Conservation (phyloP, 2,888 invertebrate genomes). For the Teleogryllus oceanicus region DNA sequence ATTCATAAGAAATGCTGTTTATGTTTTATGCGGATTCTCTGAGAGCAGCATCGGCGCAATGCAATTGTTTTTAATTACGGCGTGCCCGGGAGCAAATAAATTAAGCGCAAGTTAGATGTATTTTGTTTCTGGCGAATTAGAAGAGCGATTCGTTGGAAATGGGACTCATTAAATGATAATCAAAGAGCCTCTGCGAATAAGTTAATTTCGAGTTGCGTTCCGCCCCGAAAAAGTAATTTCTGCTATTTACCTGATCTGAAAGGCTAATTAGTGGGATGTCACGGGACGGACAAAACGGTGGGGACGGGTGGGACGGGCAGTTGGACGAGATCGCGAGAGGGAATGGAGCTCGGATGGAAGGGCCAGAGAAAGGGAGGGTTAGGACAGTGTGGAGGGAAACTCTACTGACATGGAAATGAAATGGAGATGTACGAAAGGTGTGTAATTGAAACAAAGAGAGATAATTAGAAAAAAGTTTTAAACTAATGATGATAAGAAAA, state of each 20-base stretch:
- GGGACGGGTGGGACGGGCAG: neutral
- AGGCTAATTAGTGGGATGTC: neutral
- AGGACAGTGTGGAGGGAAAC: too few relatives aligned
- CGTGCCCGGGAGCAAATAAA: neutral
- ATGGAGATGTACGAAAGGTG: too few relatives aligned
- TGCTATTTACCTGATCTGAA: neutral
- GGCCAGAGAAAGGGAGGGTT: neutral
- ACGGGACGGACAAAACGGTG: neutral
- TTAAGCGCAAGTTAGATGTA: neutral
- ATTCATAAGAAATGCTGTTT: neutral
- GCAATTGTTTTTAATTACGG: neutral
- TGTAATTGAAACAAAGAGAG: too few relatives aligned
- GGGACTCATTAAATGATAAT: neutral
- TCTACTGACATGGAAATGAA: too few relatives aligned
- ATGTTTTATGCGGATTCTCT: neutral
- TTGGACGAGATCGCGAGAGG: neutral
- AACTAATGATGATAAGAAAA: too few relatives aligned
- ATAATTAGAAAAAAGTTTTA: too few relatives aligned
- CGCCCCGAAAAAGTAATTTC: neutral
- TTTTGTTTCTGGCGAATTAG: neutral
- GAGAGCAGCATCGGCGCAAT: neutral
- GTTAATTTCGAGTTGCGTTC: neutral
- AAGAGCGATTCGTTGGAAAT: too few relatives aligned
- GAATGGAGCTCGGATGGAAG: neutral
- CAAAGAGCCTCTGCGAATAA: neutral